phyloP scores from a whole-genome alignment of 2,888 invertebrate genomes.

The Muschampia plurimacula region DNA sequence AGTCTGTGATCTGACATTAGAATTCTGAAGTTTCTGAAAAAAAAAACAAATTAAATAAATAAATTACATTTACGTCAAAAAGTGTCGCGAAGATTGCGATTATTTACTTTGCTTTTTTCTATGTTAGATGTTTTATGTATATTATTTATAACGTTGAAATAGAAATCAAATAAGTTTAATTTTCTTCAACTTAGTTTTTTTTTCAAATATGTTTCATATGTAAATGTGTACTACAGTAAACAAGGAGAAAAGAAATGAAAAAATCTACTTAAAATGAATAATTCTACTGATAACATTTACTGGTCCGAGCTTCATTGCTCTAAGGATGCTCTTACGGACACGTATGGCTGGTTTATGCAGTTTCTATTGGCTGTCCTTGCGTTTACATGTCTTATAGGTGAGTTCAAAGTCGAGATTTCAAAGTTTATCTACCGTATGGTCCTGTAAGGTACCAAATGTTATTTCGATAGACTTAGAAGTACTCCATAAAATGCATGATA shows the following conservation, averaged over 20 bases:
- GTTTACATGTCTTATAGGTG: constrained; percentile 90
- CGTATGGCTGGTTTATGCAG: constrained; percentile 91
- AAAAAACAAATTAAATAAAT: no score
- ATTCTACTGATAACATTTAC: constrained; percentile 73
- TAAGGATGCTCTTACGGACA: constrained; percentile 90
- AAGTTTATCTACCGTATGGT: background rate
- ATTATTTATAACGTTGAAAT: no score
- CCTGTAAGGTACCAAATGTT: background rate
- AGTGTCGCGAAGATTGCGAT: no score
- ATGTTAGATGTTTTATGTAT: no score
- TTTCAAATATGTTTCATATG: background rate
- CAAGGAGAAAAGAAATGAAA: constrained; percentile 58
- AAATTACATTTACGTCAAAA: no score
- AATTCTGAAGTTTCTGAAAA: no score
- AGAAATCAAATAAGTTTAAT: background rate
- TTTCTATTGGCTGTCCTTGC: constrained; percentile 89
- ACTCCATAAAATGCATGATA: background rate
- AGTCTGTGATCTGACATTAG: no score
- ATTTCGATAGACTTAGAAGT: background rate
- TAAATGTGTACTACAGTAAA: constrained; percentile 2
- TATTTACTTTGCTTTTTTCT: no score
- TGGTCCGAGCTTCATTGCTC: constrained; percentile 86
- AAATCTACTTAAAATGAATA: constrained; percentile 60
- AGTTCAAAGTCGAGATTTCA: constrained; percentile 53
- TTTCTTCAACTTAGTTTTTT: background rate